Conservation (phyloP, 2,888 invertebrate species). For the Lingula anatina region DNA sequence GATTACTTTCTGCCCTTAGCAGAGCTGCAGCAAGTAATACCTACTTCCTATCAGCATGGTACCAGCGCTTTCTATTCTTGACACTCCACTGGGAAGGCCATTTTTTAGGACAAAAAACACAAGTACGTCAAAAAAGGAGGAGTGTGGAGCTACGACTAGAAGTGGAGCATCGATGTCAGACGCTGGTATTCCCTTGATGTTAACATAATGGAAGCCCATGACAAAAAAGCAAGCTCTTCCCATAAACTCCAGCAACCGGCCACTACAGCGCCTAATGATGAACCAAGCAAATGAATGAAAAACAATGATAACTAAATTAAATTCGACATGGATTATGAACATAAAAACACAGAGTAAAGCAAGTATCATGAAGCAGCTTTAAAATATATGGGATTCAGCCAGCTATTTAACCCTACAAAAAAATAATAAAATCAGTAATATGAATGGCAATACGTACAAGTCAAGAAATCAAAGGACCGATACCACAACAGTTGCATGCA, state of each 20-base stretch:
- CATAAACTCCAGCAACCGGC: slow-evolving; percentile 15
- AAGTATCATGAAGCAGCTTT: no score
- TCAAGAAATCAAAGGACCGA: no score
- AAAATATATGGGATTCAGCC: no score
- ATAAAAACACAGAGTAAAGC: no score
- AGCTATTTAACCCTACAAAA: no score
- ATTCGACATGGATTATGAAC: no score
- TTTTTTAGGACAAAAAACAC: slow-evolving; percentile 17
- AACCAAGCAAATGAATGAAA: not conserved
- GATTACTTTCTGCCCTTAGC: not conserved
- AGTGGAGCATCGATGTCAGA: slow-evolving; percentile 53
- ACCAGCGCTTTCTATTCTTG: slow-evolving; percentile 24
- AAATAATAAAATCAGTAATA: no score
- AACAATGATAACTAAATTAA: no score
- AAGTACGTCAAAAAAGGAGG: slow-evolving; percentile 80
- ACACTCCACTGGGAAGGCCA: slow-evolving; percentile 26
- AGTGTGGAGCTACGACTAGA: slow-evolving; percentile 82
- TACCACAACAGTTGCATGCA: no score
- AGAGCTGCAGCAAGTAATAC: slow-evolving; percentile 49
- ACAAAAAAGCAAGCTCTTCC: slow-evolving; percentile 22
- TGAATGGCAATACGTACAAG: no score
- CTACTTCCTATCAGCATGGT: slow-evolving; percentile 31
- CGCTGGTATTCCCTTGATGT: slow-evolving; percentile 20
- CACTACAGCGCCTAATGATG: slow-evolving; percentile 15
- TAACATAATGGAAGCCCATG: slow-evolving; percentile 28